Evolutionary conservation across 1,140 invertebrate genomes (phyloP).

Genomic region (Cydia fagiglandana): DNA sequence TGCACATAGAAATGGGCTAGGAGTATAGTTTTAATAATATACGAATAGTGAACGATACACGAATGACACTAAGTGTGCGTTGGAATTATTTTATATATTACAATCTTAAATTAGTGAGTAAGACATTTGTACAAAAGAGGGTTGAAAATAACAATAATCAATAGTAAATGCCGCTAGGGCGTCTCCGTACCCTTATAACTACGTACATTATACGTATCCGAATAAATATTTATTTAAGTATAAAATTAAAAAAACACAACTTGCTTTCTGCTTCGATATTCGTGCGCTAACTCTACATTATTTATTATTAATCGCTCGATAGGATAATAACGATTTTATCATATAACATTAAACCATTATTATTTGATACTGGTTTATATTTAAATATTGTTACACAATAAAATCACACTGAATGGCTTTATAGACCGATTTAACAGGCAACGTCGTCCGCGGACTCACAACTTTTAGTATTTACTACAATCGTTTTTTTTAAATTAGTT

Average conservation of each 20-base stretch:
- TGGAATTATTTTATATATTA: not conserved
- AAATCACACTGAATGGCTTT: constrained; percentile 30
- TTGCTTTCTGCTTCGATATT: constrained; percentile 62
- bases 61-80: constrained; percentile 15
- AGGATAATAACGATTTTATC: constrained; percentile 27
- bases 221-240: constrained; percentile 75
- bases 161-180: constrained; percentile 6
- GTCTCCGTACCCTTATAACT: constrained; percentile 46
- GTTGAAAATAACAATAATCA: not conserved
- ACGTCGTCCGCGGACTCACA: not conserved
- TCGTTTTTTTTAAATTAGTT: not conserved
- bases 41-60: not conserved
- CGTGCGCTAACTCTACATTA: constrained; percentile 54
- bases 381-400: constrained; percentile 31
- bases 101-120: constrained; percentile 13
- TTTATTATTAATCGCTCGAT: constrained; percentile 38
- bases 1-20: not conserved
- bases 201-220: constrained; percentile 67
- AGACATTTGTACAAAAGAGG: constrained; percentile 15
- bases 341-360: constrained; percentile 23
- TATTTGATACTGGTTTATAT: constrained; percentile 22
- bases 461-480: not conserved
- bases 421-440: constrained; percentile 27
- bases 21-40: not conserved
- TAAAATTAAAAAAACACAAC: constrained; percentile 75